These are phyloP conservation scores for Dermochelys coriacea DNA, from an alignment of 2,797 vertebrate species.

Conservation along the genomic window DNA sequence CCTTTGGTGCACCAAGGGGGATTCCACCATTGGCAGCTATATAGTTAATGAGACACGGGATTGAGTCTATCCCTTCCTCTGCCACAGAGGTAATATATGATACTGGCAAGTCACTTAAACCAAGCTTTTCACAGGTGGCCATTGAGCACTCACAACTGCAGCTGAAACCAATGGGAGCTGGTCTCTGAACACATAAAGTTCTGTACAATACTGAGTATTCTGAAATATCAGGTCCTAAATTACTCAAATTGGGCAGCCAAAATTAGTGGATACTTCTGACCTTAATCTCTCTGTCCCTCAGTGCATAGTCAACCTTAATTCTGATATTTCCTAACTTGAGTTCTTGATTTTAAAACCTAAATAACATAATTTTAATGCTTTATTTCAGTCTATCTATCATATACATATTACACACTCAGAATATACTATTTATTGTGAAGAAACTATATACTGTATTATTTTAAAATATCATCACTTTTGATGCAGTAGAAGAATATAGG, in stretches of 20 bases:
- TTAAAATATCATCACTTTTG: slow-evolving; percentile 38
- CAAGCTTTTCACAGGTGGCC: not conserved
- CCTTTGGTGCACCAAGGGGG: no score
- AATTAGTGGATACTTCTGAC: not conserved
- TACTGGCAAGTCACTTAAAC: not conserved
- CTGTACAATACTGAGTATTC: not conserved
- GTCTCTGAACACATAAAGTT: not conserved
- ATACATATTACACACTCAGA: not conserved
- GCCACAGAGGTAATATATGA: not conserved
- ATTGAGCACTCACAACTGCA: not conserved
- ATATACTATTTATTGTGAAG: not conserved
- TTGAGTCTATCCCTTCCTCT: not conserved
- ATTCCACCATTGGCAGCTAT: no score
- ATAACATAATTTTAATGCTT: not conserved
- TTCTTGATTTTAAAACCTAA: not conserved
- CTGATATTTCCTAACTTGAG: not conserved
- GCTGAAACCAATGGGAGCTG: no score
- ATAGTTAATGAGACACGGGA: not conserved
- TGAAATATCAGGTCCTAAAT: not conserved
- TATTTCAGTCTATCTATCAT: not conserved
- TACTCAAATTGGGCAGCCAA: not conserved
- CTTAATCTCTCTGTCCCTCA: not conserved
- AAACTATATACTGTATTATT: slow-evolving; percentile 1
- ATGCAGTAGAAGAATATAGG: slow-evolving; percentile 3
- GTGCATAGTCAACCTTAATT: not conserved